Percentiles rank a stretch among this genome's conserved stretches.
Evolutionary conservation across 2,888 invertebrate genomes (phyloP).

Genomic region (Drosophila flavopinicola): DNA sequence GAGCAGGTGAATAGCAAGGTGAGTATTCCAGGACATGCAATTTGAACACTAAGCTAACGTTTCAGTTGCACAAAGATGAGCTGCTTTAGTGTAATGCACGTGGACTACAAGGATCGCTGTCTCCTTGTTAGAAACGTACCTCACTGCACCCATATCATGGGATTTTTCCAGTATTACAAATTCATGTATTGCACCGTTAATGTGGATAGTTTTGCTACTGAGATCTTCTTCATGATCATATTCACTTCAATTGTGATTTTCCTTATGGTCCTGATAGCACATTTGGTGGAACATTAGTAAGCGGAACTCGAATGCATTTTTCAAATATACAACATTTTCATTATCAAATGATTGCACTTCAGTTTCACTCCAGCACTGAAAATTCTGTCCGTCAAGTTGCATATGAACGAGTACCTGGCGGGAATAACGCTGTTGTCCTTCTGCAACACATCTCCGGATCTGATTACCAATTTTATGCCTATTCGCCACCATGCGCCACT

Average conservation of each 20-base stretch:
- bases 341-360: not conserved
- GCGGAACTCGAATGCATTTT: not conserved
- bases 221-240: not conserved
- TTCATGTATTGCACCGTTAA: not conserved
- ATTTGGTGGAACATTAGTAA: constrained; percentile 3
- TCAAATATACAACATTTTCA: too few species aligned
- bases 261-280: not conserved
- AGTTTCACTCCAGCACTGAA: constrained; percentile 28
- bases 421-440: constrained; percentile 47
- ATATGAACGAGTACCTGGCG: constrained; percentile 56
- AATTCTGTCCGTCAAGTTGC: constrained; percentile 32
- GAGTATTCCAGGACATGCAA: not conserved
- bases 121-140: not conserved
- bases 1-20: not conserved
- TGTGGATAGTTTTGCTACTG: not conserved
- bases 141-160: constrained; percentile 1
- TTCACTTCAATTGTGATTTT: not conserved
- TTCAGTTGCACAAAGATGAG: not conserved
- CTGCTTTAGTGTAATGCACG: constrained; percentile 1
- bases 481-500: constrained; percentile 47
- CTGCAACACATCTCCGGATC: constrained; percentile 45
- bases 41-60: not conserved
- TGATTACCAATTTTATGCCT: constrained; percentile 54
- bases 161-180: not conserved
- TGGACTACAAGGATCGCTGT: not conserved